Percentiles rank a stretch among this genome's conserved stretches.
These are phyloP conservation scores for Plecturocebus donacophilus DNA, from an alignment of 2,113 vertebrate species.

Conservation along the genomic window DNA sequence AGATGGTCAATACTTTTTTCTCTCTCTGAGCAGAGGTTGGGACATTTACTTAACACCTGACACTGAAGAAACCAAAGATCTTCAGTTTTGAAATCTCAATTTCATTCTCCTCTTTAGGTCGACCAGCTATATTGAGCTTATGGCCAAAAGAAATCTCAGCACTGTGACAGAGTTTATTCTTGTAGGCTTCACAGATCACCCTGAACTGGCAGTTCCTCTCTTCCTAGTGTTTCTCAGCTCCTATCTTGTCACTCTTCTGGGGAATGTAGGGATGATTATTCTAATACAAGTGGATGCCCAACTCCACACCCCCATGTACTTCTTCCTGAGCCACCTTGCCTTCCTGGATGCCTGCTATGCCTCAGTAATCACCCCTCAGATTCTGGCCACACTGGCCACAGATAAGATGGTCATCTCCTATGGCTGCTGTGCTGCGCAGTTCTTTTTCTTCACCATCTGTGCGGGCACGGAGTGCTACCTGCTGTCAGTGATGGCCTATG, in stretches of 20 bases:
- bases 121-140: background rate
- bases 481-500: background rate
- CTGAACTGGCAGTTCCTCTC: background rate
- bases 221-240: background rate
- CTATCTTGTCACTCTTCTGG: background rate
- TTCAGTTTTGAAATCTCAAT: background rate
- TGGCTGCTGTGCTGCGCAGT: fast-evolving
- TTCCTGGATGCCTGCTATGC: background rate
- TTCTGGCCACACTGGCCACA: background rate
- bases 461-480: background rate
- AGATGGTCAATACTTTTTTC: background rate
- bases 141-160: background rate
- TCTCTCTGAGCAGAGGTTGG: background rate
- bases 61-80: background rate
- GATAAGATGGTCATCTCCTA: background rate
- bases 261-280: background rate
- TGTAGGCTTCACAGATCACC: background rate
- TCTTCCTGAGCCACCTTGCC: background rate
- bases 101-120: background rate
- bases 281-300: background rate
- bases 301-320: background rate
- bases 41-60: background rate
- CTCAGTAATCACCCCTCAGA: background rate
- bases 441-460: background rate
- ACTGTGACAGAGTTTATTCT: background rate